A percentile compares a stretch with the other conserved stretches of the same genome.
Conservation (phyloP, 1,140 invertebrate species). For the Drosophila ercepeae region DNA sequence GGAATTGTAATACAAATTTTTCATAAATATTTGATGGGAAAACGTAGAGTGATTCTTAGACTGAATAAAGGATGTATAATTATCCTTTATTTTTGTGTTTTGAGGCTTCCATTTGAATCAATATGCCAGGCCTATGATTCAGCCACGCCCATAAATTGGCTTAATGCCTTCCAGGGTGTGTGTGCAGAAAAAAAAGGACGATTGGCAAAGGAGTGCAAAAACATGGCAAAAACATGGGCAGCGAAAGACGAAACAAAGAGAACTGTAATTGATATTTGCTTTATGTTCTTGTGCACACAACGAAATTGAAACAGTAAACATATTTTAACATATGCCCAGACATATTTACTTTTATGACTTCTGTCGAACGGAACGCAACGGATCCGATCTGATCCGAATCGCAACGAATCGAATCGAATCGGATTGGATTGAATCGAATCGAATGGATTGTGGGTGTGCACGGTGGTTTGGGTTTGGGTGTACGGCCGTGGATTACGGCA, state of each 20-base stretch:
- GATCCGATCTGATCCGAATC: too few relatives aligned
- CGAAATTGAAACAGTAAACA: slow-evolving; percentile 75
- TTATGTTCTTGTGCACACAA: slow-evolving; percentile 54
- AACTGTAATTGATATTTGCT: slow-evolving; percentile 74
- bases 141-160: slow-evolving; percentile 51
- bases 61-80: background rate
- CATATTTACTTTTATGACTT: slow-evolving; percentile 65
- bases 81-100: background rate
- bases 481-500: background rate
- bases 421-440: slow-evolving; percentile 4
- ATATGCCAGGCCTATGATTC: slow-evolving; percentile 37
- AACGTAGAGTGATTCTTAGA: background rate
- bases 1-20: background rate
- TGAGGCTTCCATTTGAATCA: slow-evolving; percentile 12
- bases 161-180: slow-evolving; percentile 26
- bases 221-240: slow-evolving; percentile 5
- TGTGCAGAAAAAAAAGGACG: slow-evolving; percentile 5
- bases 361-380: slow-evolving; percentile 6
- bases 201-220: slow-evolving; percentile 5
- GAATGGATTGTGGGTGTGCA: background rate
- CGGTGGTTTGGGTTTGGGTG: background rate
- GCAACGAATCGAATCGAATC: background rate
- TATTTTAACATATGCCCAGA: slow-evolving; percentile 61
- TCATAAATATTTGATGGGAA: background rate
- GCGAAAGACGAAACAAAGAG: slow-evolving; percentile 26